Evolutionary conservation across 2,797 vertebrate species (phyloP).

Genomic region (Cirrhinus mrigala): DNA sequence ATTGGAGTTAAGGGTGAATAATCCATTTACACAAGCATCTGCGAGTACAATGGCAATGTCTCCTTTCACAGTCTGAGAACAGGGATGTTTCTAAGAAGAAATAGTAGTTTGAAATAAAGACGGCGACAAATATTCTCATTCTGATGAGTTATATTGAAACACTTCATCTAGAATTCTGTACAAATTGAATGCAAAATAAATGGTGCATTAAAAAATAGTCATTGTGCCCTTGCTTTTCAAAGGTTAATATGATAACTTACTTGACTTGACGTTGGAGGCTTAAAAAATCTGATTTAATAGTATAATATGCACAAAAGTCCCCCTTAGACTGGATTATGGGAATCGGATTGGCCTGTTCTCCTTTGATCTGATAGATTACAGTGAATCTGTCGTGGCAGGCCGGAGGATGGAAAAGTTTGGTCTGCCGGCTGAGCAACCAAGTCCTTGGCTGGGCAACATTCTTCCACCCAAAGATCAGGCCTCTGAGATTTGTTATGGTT

Average conservation of each 20-base stretch:
- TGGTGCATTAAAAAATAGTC: not conserved
- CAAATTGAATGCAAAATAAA: not conserved
- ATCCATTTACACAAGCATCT: constrained; percentile 52
- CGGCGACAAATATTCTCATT: not conserved
- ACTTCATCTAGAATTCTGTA: not conserved
- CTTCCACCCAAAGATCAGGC: constrained; percentile 38
- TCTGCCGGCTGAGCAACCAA: constrained; percentile 61
- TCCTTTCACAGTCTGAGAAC: constrained; percentile 15
- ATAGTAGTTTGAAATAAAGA: not conserved
- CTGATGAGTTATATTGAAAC: not conserved
- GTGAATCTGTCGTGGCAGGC: constrained; percentile 75
- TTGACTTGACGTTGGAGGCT: constrained; percentile 45
- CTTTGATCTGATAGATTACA: constrained; percentile 87
- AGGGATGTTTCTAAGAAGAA: constrained; percentile 9
- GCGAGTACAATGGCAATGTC: constrained; percentile 9
- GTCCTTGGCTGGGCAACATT: constrained; percentile 52
- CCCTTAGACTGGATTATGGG: constrained; percentile 80
- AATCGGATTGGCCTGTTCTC: constrained; percentile 77
- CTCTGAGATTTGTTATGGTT: constrained; percentile 69
- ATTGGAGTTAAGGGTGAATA: constrained; percentile 50
- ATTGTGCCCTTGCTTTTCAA: not conserved
- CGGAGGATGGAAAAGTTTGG: constrained; percentile 74
- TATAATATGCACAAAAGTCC: constrained; percentile 78
- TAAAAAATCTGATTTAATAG: constrained; percentile 67
- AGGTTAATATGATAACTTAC: constrained; percentile 11